Conservation (phyloP, 2,888 invertebrate genomes). For the Polyploca ridens region DNA sequence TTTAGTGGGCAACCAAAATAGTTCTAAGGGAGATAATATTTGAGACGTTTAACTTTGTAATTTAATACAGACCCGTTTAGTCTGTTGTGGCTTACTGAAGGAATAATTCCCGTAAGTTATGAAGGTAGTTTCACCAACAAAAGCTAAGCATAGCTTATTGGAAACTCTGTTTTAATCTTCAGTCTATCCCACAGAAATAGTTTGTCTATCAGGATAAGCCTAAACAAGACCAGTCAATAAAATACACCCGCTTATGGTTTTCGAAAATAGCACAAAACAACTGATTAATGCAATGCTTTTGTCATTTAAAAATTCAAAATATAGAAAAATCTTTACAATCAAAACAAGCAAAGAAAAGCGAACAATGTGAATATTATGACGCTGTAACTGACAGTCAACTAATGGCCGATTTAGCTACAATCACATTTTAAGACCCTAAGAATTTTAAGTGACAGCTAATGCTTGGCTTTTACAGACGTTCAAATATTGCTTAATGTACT, state of each 20-base stretch:
- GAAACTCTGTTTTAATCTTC: neutral
- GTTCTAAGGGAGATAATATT: conserved; percentile 50
- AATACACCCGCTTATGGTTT: neutral
- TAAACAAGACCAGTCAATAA: neutral
- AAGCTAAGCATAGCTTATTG: conserved; percentile 3
- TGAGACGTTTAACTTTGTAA: conserved; percentile 39
- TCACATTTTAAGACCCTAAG: conserved; percentile 8
- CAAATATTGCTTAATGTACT: neutral
- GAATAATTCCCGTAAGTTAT: conserved; percentile 8
- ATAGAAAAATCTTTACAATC: neutral
- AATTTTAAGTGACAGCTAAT: conserved; percentile 8
- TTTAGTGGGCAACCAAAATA: conserved; percentile 44
- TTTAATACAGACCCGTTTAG: conserved; percentile 36
- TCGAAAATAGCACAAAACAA: too few species aligned
- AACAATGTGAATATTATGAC: neutral
- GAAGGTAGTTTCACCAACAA: neutral
- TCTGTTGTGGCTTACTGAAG: conserved; percentile 16
- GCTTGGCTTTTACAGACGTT: conserved; percentile 3
- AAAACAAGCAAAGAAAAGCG: neutral
- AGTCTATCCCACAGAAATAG: neutral
- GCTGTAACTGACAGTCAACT: conserved; percentile 10
- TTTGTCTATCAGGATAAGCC: neutral
- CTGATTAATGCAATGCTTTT: too few species aligned
- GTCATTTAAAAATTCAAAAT: neutral
- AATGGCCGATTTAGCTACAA: conserved; percentile 10